Base-by-base conservation (phyloP, 1,140 invertebrate species). In the Magallana ariakensis region DNA sequence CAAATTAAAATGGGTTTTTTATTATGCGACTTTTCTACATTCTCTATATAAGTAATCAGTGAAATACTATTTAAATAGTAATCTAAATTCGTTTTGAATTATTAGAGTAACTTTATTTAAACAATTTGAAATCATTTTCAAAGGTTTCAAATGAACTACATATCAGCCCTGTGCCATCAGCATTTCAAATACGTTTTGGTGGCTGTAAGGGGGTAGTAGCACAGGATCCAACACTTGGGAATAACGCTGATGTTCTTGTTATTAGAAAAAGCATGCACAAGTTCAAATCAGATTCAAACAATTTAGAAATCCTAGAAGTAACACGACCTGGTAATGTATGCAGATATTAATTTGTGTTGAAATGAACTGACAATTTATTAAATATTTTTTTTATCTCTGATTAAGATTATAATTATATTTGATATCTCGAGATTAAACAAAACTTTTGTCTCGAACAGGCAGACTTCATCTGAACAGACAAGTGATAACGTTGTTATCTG, bases 181-280 rank as follows among this genome's bases (percentile, higher is more conserved):
- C 85, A 1, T 86, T 86, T 54, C 85, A 86, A 75, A 86, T 86
- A 53, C 85, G 85, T 13, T 86, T 62, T 55, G 85, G 80, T 22
- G 85, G 85, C 0, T 86, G 85, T 62, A 86, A 86, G 62, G 85
- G 85, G 7, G 85, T 86, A 13, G 22, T 86, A 0, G 16, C 85
- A 58, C 22, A 62, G 26, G 80, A 86, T 66, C 85, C 80, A 81
- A 55, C 19, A 8, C 85, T 86, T 7, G 70, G 85, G 19, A 16
- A 86, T 5, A 6, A 58, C 46, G n/a, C 60, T 13, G 19, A 33
- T 46, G 55, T 80, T 15, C 80, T 82, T 13, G 53, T 75, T 75
- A 86, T 86, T 53, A 55, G 85, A 53, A 53, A 83, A 46, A 86
- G 85, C 80, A 86, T 86, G 85, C 13, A 60, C 26, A 86, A 86